Evolutionary conservation across 2,113 vertebrate genomes (phyloP), one percentile per base, ranked within the genome.

Genomic region (Poeciliopsis prolifica): DNA sequence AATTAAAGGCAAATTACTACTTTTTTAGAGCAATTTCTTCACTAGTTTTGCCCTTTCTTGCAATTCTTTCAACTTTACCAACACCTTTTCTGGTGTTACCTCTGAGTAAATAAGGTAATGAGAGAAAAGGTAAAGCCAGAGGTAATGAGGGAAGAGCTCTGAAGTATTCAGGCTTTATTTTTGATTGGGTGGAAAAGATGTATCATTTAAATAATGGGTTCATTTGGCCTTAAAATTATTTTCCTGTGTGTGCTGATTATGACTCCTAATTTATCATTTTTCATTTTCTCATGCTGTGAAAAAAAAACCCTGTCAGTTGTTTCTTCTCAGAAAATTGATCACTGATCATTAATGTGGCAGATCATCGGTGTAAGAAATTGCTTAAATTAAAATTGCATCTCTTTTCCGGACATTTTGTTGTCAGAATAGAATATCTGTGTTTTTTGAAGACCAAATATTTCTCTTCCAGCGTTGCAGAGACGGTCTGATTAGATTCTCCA

Each of bases 401-500:
- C n/a, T n/a, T 31, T 65, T 54, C 33, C 60, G 64, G 73, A 75
- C 61, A 62, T 65, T 26, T 11, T 3, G 61, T 65, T 77, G 70
- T 74, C 70, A 6, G 65, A 33, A 61, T 15, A 33, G 54, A 15
- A 33, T 24, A 24, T 68, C 3, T 69, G 72, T 74, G 75, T 74
- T 71, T 8, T 35, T 10, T 51, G 64, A 70, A 75, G 31, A 48
- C 66, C 68, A 66, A 58, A 65, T 24, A 60, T 31, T 66, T 81
- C 65, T 65, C 74, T 28, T 42, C 75, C 5, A 28, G 44, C 80
- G 19, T 13, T 14, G 64, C 81, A n/a, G 61, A 78, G 78, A 65
- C 22, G 79, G 61, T 81, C 74, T 81, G 86, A 90, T 90, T 90
- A 82, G 79, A 85, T 89, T 82, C 75, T 80, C 63, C 68, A 77